These are phyloP conservation scores for Xiphophorus couchianus DNA, from an alignment of 2,113 vertebrate genomes.

Conservation along the genomic window DNA sequence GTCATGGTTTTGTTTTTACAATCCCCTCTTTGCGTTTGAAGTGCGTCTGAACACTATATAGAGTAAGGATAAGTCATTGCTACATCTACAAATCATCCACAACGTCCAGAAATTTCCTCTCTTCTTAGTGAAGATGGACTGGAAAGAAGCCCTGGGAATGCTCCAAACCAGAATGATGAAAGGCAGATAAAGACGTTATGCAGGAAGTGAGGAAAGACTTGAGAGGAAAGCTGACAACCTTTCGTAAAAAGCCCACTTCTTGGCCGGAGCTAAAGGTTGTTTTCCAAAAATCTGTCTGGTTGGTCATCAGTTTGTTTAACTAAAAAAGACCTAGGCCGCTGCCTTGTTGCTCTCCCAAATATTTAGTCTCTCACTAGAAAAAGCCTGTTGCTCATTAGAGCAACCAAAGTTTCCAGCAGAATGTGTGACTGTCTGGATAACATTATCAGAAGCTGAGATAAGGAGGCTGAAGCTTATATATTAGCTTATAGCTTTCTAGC, in stretches of 20 bases:
- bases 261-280: background rate
- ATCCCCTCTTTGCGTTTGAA: background rate
- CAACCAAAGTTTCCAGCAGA: slow-evolving; percentile 23
- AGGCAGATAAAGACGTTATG: background rate
- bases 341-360: slow-evolving; percentile 11
- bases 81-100: background rate
- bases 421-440: background rate
- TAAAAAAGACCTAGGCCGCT: slow-evolving; percentile 28
- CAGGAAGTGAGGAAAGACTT: background rate
- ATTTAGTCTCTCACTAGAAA: slow-evolving; percentile 25
- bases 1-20: background rate
- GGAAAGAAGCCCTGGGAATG: background rate
- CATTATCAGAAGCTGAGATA: slow-evolving; percentile 11
- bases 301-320: slow-evolving; percentile 11
- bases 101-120: background rate
- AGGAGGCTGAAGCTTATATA: slow-evolving; percentile 5
- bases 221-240: background rate
- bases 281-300: background rate
- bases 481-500: slow-evolving; percentile 37
- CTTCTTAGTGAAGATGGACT: background rate
- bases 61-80: background rate
- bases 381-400: slow-evolving; percentile 68
- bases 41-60: background rate
- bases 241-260: background rate
- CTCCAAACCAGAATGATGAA: background rate